Conservation (phyloP, 2,888 invertebrate genomes). For the Danaus chrysippus region DNA sequence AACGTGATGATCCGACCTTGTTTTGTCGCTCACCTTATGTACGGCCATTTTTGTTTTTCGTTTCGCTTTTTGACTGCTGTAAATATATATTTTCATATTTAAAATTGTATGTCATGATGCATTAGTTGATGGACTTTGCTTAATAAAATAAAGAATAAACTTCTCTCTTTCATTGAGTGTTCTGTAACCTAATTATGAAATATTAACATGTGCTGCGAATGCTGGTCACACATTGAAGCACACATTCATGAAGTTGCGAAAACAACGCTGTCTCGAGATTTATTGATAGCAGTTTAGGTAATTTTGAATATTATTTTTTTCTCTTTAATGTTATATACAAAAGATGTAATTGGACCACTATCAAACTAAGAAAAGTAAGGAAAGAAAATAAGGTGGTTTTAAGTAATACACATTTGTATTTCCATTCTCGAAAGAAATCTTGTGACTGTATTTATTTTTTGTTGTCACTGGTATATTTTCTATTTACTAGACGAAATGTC, state of each 20-base stretch:
- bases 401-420: too few relatives aligned
- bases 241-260: conserved; percentile 11
- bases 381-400: too few relatives aligned
- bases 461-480: too few relatives aligned
- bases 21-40: conserved; percentile 41
- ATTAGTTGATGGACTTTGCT: conserved; percentile 12
- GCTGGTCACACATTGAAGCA: conserved; percentile 16
- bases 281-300: background rate
- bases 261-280: background rate
- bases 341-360: too few relatives aligned
- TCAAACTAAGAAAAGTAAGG: too few relatives aligned
- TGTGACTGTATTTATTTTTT: too few relatives aligned
- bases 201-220: conserved; percentile 28
- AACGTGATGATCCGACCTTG: conserved; percentile 49
- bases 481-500: too few relatives aligned
- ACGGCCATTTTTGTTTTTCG: conserved; percentile 35
- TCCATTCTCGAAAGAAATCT: too few relatives aligned
- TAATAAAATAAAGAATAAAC: background rate
- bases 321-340: too few relatives aligned
- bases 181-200: conserved; percentile 4
- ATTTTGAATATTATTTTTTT: too few relatives aligned
- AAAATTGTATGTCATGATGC: conserved; percentile 4
- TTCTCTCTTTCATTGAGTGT: background rate
- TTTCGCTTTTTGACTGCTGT: conserved; percentile 17
- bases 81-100: conserved; percentile 1